Evolutionary conservation across 2,113 vertebrate species (phyloP).

Genomic region (Syngnathus scovelli): DNA sequence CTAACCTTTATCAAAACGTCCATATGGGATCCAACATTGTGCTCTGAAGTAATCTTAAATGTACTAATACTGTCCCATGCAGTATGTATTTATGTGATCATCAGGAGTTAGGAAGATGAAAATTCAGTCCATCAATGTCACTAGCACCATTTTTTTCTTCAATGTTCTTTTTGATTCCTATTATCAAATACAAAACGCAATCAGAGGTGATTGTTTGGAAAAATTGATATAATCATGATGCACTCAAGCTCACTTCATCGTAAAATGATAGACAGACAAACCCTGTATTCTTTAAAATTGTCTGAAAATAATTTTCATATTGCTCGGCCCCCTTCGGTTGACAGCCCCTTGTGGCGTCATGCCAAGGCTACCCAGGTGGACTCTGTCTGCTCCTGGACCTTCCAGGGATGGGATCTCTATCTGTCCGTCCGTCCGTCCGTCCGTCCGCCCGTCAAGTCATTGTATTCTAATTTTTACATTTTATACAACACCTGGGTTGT

Average conservation of each 20-base stretch:
- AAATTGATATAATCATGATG: background rate
- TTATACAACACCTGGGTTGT: too few relatives aligned
- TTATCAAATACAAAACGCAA: background rate
- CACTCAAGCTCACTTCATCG: background rate
- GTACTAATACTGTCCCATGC: background rate
- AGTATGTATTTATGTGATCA: background rate
- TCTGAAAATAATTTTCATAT: background rate
- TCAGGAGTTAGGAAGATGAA: background rate
- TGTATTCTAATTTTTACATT: too few relatives aligned
- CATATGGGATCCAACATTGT: background rate
- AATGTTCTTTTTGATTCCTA: background rate
- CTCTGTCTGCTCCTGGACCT: too few relatives aligned
- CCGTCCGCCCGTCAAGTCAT: too few relatives aligned
- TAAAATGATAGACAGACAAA: background rate
- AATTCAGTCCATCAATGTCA: background rate
- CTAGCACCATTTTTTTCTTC: background rate
- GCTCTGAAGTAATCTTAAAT: too few relatives aligned
- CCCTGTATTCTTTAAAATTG: background rate
- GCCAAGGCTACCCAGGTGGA: too few relatives aligned
- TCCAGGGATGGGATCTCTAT: too few relatives aligned
- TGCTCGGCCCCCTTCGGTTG: background rate
- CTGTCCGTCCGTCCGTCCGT: too few relatives aligned
- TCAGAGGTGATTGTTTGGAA: background rate
- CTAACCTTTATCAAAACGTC: background rate
- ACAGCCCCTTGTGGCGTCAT: background rate